Evolutionary conservation across 2,797 vertebrate genomes (phyloP).

Genomic region (Schizopygopsis pylzovi): DNA sequence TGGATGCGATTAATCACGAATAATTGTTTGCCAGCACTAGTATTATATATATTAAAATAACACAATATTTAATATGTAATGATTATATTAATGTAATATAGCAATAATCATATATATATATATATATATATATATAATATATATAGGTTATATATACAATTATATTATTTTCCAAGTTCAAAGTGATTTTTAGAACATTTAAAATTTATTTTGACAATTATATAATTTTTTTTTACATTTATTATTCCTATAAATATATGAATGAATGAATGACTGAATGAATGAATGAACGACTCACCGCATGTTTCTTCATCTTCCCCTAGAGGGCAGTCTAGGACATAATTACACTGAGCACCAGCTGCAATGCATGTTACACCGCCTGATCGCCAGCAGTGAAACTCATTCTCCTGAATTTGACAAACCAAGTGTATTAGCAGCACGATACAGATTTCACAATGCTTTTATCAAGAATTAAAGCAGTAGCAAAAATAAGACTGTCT

Average conservation of each 20-base stretch:
- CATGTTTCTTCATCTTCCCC: constrained; percentile 79
- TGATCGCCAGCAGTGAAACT: constrained; percentile 78
- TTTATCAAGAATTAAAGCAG: background rate
- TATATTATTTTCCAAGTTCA: too few species aligned
- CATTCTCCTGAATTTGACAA: constrained; percentile 51
- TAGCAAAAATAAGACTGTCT: background rate
- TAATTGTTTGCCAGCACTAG: too few species aligned
- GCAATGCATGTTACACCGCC: constrained; percentile 66
- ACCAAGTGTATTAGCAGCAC: background rate
- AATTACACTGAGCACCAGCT: constrained; percentile 69
- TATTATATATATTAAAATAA: background rate
- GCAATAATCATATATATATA: background rate
- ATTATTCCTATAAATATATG: background rate
- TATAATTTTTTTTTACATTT: background rate
- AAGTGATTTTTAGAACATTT: background rate
- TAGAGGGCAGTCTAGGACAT: constrained; percentile 73
- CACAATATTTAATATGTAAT: background rate
- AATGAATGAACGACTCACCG: constrained; percentile 65
- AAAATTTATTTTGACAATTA: background rate
- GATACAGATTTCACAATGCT: background rate
- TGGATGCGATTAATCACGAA: too few species aligned
- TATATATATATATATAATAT: background rate
- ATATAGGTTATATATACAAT: too few species aligned
- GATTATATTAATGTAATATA: too few species aligned
- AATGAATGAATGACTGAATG: background rate